phyloP scores from a whole-genome alignment of 2,888 invertebrate genomes.

The Cyrtodaria siliqua region DNA sequence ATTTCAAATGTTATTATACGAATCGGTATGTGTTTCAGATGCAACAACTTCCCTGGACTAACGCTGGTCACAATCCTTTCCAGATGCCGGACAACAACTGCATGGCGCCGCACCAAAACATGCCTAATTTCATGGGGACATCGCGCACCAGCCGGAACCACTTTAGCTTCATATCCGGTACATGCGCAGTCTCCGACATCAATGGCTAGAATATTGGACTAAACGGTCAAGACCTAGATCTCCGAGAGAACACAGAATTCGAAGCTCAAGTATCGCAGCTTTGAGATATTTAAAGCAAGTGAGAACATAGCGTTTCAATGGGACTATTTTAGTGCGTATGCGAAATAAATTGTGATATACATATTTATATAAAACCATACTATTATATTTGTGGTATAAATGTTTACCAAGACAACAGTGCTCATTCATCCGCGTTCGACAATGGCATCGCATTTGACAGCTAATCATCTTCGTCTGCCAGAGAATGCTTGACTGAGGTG shows the following conservation, averaged over 20 bases:
- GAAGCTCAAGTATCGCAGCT: conserved; percentile 83
- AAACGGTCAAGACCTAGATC: conserved; percentile 58
- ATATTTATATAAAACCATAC: too few relatives aligned
- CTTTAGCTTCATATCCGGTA: conserved; percentile 64
- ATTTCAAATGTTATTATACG: too few relatives aligned
- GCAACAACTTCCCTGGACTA: conserved; percentile 73
- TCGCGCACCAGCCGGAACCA: conserved; percentile 74
- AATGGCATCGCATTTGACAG: too few relatives aligned
- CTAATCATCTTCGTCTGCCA: too few relatives aligned
- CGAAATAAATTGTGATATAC: too few relatives aligned
- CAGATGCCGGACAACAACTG: conserved; percentile 75
- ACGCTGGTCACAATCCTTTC: conserved; percentile 69
- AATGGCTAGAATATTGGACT: conserved; percentile 41
- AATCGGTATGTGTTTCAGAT: conserved; percentile 70
- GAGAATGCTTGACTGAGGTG: too few relatives aligned
- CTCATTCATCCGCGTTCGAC: too few relatives aligned
- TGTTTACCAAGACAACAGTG: too few relatives aligned
- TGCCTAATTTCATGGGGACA: conserved; percentile 82
- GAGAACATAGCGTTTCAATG: conserved; percentile 82
- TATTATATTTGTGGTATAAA: too few relatives aligned
- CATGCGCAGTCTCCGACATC: conserved; percentile 64
- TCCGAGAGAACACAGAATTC: conserved; percentile 74
- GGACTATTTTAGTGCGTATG: conserved; percentile 79
- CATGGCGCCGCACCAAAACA: conserved; percentile 78
- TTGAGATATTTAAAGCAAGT: conserved; percentile 83